Base-by-base conservation (phyloP, 2,113 vertebrate genomes). In the Corvus moneduloides region DNA sequence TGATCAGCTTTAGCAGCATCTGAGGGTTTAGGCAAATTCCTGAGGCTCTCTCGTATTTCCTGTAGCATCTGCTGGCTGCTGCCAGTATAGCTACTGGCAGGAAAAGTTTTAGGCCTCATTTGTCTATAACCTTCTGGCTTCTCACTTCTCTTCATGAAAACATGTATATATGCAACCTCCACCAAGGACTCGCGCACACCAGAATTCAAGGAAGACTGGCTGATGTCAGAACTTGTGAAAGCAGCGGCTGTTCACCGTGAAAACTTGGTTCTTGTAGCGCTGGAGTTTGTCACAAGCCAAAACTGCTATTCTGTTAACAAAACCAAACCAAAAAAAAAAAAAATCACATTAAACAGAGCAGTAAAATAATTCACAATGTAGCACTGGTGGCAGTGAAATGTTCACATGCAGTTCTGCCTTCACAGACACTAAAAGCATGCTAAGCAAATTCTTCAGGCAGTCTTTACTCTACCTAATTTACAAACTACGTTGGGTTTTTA, bases 101-200 rank as follows among this genome's bases (percentile, higher is more conserved):
- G 99, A 97, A 99, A 99, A 55, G 99, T 99, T 98, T 99, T 99
- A 97, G 99, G 99, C 98, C 99, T 98, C 99, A 99, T 99, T 91
- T 99, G 99, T 98, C 99, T 98, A 98, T 99, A 98, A 98, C 99
- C 99, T 98, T 99, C 99, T 97, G 99, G 99, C 96, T 99, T 99
- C 98, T 99, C 99, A 80, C 97, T 98, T 97, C 99, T 99, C 99
- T 99, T 99, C 99, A 99, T 99, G 98, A 99, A 99, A 98, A 98
- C 99, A 99, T 99, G 97, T 98, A 99, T 97, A 92, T 97, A 66
- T 94, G 96, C 90, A 94, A 96, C 96, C 96, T 97, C 87, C 97
- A 97, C 95, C 95, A 97, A 98, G 97, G 86, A 98, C 67, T 97
- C 44, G 41, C 63, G 26, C 51, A 90, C 91, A 96, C 62, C 89